These are phyloP conservation scores for Tachystola acroxantha DNA, from an alignment of 2,888 invertebrate genomes.

Conservation along the genomic window DNA sequence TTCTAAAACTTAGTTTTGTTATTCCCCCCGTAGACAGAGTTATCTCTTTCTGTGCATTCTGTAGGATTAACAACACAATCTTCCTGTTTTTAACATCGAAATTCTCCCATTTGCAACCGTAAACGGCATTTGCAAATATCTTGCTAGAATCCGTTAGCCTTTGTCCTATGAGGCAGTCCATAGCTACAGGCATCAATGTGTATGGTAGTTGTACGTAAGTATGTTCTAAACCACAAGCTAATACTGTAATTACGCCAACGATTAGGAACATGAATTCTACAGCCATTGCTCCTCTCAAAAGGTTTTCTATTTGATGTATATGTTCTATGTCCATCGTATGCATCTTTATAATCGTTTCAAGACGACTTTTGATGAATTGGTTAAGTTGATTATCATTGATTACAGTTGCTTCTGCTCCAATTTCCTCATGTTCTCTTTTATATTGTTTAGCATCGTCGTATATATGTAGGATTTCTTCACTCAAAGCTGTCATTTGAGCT, in stretches of 20 bases:
- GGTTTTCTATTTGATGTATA: background rate
- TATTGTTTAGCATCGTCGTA: slow-evolving; percentile 20
- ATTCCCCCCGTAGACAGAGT: slow-evolving; percentile 35
- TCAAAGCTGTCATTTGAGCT: slow-evolving; percentile 17
- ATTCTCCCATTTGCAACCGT: slow-evolving; percentile 36
- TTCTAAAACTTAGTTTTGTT: slow-evolving; percentile 25
- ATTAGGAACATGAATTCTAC: slow-evolving; percentile 38
- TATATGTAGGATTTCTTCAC: slow-evolving; percentile 12
- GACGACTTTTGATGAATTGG: background rate
- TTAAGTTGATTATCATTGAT: background rate
- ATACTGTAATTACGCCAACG: slow-evolving; percentile 36
- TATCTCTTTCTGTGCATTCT: slow-evolving; percentile 33
- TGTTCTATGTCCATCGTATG: background rate
- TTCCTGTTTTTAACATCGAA: slow-evolving; percentile 32
- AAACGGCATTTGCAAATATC: slow-evolving; percentile 30
- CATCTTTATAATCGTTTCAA: background rate
- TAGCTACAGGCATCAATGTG: slow-evolving; percentile 36
- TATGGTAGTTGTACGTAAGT: slow-evolving; percentile 37
- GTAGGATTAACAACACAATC: slow-evolving; percentile 31
- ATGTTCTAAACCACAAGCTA: slow-evolving; percentile 48
- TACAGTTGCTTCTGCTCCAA: background rate
- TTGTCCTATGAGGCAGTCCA: slow-evolving; percentile 39
- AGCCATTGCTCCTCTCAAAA: slow-evolving; percentile 38
- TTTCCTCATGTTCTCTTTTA: too few relatives aligned
- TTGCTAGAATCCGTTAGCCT: slow-evolving; percentile 32